These are phyloP conservation scores for Chymomyza procnemis DNA, from an alignment of 2,888 invertebrate species.

Conservation along the genomic window DNA sequence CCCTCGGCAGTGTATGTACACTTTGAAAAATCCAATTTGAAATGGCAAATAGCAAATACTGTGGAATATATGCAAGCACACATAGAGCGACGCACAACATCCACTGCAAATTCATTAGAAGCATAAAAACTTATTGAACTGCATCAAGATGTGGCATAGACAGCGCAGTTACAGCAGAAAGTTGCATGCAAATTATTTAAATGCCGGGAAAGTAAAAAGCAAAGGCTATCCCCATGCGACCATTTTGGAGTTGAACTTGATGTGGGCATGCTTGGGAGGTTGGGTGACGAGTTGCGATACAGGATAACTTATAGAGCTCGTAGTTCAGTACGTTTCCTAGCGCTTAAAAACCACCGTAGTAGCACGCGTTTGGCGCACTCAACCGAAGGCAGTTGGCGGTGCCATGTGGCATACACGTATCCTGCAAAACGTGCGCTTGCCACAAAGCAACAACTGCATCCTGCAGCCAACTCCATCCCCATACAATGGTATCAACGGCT, in stretches of 20 bases:
- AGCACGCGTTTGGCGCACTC: neutral
- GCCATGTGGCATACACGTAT: constrained; percentile 48
- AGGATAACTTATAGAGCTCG: neutral
- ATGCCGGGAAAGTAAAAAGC: constrained; percentile 38
- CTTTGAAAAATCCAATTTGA: constrained; percentile 60
- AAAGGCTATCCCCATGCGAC: constrained; percentile 27
- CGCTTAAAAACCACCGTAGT: constrained; percentile 65
- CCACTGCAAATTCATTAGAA: constrained; percentile 62
- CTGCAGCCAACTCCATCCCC: constrained; percentile 26
- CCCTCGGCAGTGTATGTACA: constrained; percentile 15
- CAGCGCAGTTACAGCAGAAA: constrained; percentile 21
- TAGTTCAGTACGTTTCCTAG: constrained; percentile 29
- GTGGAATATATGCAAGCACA: constrained; percentile 37
- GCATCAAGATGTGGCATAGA: constrained; percentile 35
- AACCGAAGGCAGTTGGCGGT: neutral
- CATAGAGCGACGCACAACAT: neutral
- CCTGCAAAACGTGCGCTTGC: constrained; percentile 41
- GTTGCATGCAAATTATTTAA: constrained; percentile 64
- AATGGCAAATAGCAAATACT: constrained; percentile 37
- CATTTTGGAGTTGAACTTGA: constrained; percentile 22
- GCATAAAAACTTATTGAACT: constrained; percentile 73
- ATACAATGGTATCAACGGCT: neutral
- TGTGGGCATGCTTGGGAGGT: neutral
- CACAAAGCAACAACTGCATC: constrained; percentile 8
- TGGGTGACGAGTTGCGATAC: neutral